Evolutionary conservation across 2,797 vertebrate species (phyloP), one percentile per base, ranked within the genome.

Genomic region (Lindbergichthys nudifrons): DNA sequence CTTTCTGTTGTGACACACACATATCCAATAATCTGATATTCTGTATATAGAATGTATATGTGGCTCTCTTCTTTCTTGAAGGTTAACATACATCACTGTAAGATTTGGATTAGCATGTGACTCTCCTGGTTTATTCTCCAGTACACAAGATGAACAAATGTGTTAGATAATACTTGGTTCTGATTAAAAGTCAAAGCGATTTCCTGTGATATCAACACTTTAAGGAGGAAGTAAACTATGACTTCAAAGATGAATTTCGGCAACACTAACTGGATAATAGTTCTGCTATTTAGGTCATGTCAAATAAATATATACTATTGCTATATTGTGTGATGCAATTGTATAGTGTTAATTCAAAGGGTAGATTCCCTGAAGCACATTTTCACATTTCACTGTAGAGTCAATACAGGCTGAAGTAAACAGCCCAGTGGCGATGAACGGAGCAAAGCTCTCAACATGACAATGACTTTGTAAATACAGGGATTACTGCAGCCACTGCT

Each of bases 391-490:
- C 19, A 26, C 19, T 45, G 54, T 9, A 30, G 26, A 59, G 45
- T 58, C 46, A 60, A 48, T 45, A 15, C 30, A 61, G 56, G 8
- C 26, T 39, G 41, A 54, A 64, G 47, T 65, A 19, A 65, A 62
- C 59, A 67, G 51, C 48, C 74, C 63, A 74, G 62, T 79, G 71
- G 69, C 51, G 53, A 77, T 62, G 75, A 84, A 81, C 70, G 43
- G 48, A 81, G 54, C 36, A 71, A 68, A 62, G 70, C 74, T 82
- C 68, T 78, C 45, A 66, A 79, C 73, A 65, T 64, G 65, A 82
- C 47, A 56, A 72, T 60, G 73, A 56, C 73, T 89, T 81, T 80
- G 74, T 84, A 75, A 81, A 83, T 70, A 81, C 57, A 54, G 48
- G 72, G 79, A 87, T 89, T 82, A 80, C 26, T 70, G 57, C 50